Conservation (phyloP, 1,140 invertebrate genomes). For the Panulirus ornatus region DNA sequence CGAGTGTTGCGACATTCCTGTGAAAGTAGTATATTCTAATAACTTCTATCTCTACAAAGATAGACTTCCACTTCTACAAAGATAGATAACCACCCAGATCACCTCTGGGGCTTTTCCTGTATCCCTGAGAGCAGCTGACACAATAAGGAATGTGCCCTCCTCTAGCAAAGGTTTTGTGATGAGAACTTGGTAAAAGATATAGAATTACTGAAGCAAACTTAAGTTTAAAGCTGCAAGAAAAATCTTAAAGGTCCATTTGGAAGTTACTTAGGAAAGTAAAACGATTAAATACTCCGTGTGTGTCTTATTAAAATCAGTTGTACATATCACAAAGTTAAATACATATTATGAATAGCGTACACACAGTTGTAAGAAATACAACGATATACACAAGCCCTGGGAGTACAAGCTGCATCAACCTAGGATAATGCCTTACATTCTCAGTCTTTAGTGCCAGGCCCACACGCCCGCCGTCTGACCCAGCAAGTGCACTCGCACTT, state of each 20-base stretch:
- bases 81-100: no score
- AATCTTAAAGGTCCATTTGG: not conserved
- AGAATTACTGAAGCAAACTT: no score
- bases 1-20: no score
- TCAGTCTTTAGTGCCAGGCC: not conserved
- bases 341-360: slow-evolving; percentile 72
- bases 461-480: not conserved
- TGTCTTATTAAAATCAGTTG: slow-evolving; percentile 73
- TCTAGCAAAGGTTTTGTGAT: not conserved
- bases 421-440: slow-evolving; percentile 45
- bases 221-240: not conserved
- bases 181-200: no score
- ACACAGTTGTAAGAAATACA: slow-evolving; percentile 72
- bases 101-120: not conserved
- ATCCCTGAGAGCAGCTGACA: not conserved
- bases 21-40: no score
- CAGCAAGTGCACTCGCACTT: not conserved
- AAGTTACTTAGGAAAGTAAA: slow-evolving; percentile 14
- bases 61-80: no score
- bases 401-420: slow-evolving; percentile 60
- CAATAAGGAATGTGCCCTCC: not conserved
- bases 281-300: slow-evolving; percentile 40
- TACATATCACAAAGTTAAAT: slow-evolving; percentile 74
- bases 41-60: no score
- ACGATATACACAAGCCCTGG: slow-evolving; percentile 62